Conservation (phyloP, 2,113 vertebrate genomes). For the Boulengeromyrus knoepffleri region DNA sequence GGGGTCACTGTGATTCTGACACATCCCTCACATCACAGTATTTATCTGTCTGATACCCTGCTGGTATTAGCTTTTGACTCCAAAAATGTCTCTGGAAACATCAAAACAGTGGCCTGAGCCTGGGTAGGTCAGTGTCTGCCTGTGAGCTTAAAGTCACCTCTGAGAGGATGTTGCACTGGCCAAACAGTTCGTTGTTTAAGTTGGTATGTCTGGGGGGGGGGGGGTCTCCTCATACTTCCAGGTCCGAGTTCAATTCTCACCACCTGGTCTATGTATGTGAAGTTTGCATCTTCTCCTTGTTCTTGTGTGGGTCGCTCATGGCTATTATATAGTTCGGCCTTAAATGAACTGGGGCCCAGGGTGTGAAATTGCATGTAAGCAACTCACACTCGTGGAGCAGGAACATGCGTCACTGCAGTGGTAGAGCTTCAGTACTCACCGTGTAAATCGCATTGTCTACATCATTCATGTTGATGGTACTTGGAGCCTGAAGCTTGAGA, state of each 20-base stretch:
- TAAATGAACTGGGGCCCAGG: no score
- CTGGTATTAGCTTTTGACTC: not conserved
- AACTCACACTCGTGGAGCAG: not conserved
- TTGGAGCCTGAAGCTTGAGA: not conserved
- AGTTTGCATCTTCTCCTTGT: no score
- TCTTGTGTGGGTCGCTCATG: no score
- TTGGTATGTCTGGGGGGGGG: not conserved
- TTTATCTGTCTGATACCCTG: not conserved
- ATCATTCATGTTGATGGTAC: rapidly evolving
- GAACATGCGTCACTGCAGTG: no score
- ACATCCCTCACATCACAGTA: not conserved
- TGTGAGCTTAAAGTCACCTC: not conserved
- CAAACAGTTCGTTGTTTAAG: not conserved
- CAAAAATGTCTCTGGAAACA: not conserved
- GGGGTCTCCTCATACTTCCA: no score
- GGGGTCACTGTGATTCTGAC: not conserved
- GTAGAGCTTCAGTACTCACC: not conserved
- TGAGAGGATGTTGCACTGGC: not conserved
- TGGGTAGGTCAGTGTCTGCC: not conserved
- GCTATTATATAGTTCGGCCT: no score
- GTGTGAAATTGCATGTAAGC: no score
- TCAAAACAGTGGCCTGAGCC: not conserved
- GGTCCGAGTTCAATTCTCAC: no score
- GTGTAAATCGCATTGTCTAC: rapidly evolving
- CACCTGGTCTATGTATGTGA: no score